These are phyloP conservation scores for Lithophane semibrunnea DNA, from an alignment of 2,888 invertebrate species.

Conservation along the genomic window DNA sequence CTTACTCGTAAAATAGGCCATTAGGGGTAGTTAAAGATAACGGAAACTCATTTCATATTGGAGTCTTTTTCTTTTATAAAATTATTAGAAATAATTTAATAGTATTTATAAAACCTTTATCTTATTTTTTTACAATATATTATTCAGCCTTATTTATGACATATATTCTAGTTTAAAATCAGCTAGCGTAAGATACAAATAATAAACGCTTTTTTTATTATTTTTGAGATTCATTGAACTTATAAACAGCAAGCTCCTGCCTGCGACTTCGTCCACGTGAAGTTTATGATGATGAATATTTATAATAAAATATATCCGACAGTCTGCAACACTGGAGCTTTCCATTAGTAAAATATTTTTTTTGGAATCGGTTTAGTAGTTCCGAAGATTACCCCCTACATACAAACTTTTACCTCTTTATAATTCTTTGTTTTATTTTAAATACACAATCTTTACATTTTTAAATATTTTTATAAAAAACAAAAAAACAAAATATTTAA, in stretches of 20 bases:
- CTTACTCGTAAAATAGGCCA: slow-evolving; percentile 24
- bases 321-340: too few species aligned
- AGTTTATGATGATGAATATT: too few species aligned
- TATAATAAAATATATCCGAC: too few species aligned
- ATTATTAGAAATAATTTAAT: neutral
- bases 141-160: neutral
- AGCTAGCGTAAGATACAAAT: neutral
- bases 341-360: too few species aligned
- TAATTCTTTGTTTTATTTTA: too few species aligned
- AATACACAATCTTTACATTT: too few species aligned
- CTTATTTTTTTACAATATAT: neutral
- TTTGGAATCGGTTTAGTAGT: too few species aligned
- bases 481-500: too few species aligned
- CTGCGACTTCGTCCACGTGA: too few species aligned
- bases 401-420: too few species aligned
- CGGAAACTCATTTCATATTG: neutral
- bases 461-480: too few species aligned
- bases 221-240: slow-evolving; percentile 18
- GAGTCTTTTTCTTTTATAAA: neutral
- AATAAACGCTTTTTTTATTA: slow-evolving; percentile 7
- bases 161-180: neutral
- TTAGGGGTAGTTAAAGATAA: slow-evolving; percentile 10
- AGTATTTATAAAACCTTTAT: neutral
- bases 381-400: too few species aligned
- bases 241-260: neutral